Evolutionary conservation across 2,113 vertebrate species (phyloP), one percentile per base, ranked within the genome.

Genomic region (Triplophysa tibetana): DNA sequence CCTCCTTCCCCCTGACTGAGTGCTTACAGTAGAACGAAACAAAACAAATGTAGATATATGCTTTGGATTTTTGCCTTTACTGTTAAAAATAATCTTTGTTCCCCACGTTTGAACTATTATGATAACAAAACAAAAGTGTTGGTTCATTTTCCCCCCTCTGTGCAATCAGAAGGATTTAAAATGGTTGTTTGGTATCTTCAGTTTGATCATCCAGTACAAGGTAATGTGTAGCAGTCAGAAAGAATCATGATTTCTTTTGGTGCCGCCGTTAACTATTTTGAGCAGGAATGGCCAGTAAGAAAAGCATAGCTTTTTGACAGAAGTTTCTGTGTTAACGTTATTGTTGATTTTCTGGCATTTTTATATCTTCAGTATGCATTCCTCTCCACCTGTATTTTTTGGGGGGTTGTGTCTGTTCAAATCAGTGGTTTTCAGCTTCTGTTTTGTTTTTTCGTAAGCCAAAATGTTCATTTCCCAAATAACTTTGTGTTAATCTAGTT

Each of bases 1-100:
- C 92, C 92, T 98, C 88, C 93, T 99, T 90, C 97, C 97, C 81
- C 96, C 97, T 2, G 97, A 99, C 77, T 98, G 96, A 96, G 26
- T 1, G 41, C 11, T 17, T 61, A 12, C 24, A 60, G 86, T 81
- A 87, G 83, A 70, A 73, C 88, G 72, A 45, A 29, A 65, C 24
- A 67, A 43, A 75, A 60, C 54, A 62, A 77, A 77, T 80, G 86
- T 80, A 84, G 86, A 86, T 79, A 79, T 41, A 68, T 38, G 68
- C 81, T 87, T 93, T 89, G 95, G 94, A 96, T 95, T 95, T 94
- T 97, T 96, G 95, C 95, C 96, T 96, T 97, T 96, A 96, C 92
- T 95, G 92, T 92, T 94, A 90, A 95, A n/a, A 93, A 91, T 78
- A 29, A 72, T 23, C 26, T 73, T 90, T 90, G 91, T 92, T 84